These are phyloP conservation scores for Macrosiphum euphorbiae DNA, from an alignment of 2,888 invertebrate species.

Conservation along the genomic window DNA sequence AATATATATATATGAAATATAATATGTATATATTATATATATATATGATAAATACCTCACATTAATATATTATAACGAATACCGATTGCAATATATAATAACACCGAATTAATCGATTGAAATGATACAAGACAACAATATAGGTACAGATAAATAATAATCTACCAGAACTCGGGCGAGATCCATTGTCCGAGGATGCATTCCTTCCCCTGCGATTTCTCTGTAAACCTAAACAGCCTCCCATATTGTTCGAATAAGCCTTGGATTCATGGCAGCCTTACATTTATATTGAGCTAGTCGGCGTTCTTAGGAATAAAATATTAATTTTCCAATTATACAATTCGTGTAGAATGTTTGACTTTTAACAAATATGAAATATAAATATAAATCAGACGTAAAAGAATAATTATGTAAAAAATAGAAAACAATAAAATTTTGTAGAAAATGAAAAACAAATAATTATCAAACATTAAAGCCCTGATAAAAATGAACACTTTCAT, in stretches of 20 bases:
- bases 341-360: neutral
- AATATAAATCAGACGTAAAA: conserved; percentile 40
- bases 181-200: conserved; percentile 83
- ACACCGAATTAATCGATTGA: neutral
- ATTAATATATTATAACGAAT: neutral
- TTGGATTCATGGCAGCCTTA: conserved; percentile 62
- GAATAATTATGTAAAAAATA: conserved; percentile 49
- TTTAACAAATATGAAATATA: neutral
- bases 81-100: neutral
- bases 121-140: neutral
- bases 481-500: conserved; percentile 51
- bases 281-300: conserved; percentile 49
- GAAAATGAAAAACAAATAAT: conserved; percentile 62
- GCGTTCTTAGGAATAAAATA: conserved; percentile 16
- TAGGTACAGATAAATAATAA: conserved; percentile 66
- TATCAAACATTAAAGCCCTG: conserved; percentile 48
- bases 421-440: conserved; percentile 47
- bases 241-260: conserved; percentile 76
- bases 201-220: conserved; percentile 86
- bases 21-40: neutral
- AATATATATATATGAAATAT: neutral
- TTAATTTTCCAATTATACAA: neutral
- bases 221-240: conserved; percentile 89
- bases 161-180: conserved; percentile 85
- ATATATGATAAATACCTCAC: neutral